Base-by-base conservation (phyloP, 2,888 invertebrate species). In the Maniola hyperantus region DNA sequence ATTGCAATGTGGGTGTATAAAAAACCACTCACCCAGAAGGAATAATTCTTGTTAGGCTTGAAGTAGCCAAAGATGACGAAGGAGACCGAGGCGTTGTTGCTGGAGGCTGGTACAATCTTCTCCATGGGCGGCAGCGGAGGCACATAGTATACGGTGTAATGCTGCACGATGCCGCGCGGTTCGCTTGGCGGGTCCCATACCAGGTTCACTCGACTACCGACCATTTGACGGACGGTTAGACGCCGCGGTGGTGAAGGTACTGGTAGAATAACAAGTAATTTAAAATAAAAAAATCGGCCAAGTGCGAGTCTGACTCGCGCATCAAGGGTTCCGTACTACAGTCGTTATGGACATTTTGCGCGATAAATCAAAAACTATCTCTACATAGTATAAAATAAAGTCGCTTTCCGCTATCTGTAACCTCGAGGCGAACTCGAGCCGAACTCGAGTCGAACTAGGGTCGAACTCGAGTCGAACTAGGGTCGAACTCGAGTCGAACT, bases 201-300 rank as follows among this genome's bases (percentile, higher is more conserved):
- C 0, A 97, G 89, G 71, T 94, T 89, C 15, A 97, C 93, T n/a
- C 94, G 83, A 5, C 85, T 85, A 0, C 94, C 95, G 73, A 95
- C 94, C 70, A 93, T 86, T 79, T 96, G 96, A 0, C 88, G 89
- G 0, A 94, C 95, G 0, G 93, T 93, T 0, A 97, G 85, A 63
- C 94, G 94, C 68, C 91, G 87, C 0, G 97, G 97, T n/a, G 94
- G 93, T 6, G 94, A 94, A 0, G 97, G 97, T 4, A 93, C 93
- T 93, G 86, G 11, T 11, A 54, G 15, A 54, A 39, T 34, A 18
- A 13, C 48, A 57, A 36, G 18, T 11, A 13, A 4, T 26, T 26
- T 26, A 4, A 1, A 26, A 26, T 26, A 0, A 33, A 39, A 4
- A 13, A 63, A 50, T 50, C 26, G 26, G 26, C 26, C 26, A 26